Conservation (phyloP, 2,113 vertebrate species). For the Spheniscus mendiculus region DNA sequence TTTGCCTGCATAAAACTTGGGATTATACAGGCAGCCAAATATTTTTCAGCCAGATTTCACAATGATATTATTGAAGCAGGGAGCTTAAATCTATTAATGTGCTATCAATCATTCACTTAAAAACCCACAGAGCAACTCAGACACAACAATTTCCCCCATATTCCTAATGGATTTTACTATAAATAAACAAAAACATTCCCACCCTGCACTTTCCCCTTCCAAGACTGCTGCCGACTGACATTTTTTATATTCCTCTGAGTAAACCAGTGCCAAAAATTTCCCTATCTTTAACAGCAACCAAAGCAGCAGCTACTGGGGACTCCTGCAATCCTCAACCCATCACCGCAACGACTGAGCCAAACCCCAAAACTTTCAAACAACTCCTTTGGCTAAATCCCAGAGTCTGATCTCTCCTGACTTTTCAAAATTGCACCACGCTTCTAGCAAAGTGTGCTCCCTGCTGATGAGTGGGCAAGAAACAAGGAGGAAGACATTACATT, state of each 20-base stretch:
- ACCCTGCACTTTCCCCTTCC: background rate
- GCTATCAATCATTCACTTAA: background rate
- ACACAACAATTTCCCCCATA: background rate
- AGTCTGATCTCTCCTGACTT: background rate
- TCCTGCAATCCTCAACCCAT: background rate
- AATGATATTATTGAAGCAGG: background rate
- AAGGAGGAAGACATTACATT: background rate
- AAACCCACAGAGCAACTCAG: background rate
- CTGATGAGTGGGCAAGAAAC: background rate
- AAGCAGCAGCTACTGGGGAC: background rate
- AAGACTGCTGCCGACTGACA: background rate
- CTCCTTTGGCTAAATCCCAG: background rate
- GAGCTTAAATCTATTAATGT: background rate
- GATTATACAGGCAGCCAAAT: background rate
- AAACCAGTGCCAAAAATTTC: background rate
- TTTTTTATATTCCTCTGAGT: background rate
- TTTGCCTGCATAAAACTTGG: background rate
- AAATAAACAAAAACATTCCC: background rate
- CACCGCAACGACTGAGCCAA: rapidly evolving
- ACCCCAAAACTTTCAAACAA: background rate
- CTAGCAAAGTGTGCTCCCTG: background rate
- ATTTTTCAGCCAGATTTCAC: background rate
- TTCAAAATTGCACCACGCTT: background rate
- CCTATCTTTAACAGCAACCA: background rate
- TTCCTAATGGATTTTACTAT: background rate